Evolutionary conservation across 2,888 invertebrate species (phyloP).

Genomic region (Eugnorisma glareosa): DNA sequence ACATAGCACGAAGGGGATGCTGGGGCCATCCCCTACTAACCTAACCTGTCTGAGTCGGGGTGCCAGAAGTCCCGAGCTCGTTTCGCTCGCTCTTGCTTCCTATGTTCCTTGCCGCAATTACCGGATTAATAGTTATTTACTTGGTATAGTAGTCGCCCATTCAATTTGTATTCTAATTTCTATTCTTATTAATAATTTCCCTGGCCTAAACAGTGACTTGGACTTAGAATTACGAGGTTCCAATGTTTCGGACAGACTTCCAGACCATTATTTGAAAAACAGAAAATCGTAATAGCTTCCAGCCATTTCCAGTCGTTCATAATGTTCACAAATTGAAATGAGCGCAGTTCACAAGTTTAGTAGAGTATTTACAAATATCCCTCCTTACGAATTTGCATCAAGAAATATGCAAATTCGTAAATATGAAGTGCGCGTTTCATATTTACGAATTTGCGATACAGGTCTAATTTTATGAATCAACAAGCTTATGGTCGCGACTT

Average conservation of each 20-base stretch:
- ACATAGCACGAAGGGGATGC: no score
- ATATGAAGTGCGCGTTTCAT: slow-evolving; percentile 12
- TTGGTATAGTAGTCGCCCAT: no score
- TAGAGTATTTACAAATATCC: slow-evolving; percentile 44
- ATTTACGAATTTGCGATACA: not conserved
- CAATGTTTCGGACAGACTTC: not conserved
- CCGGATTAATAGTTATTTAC: no score
- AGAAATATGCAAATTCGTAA: slow-evolving; percentile 35
- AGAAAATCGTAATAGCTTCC: slow-evolving; percentile 10
- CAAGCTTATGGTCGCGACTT: not conserved
- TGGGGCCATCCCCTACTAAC: no score
- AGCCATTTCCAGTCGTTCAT: not conserved
- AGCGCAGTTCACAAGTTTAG: slow-evolving; percentile 15
- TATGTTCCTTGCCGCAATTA: no score
- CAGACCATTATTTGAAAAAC: slow-evolving; percentile 1
- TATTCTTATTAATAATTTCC: no score
- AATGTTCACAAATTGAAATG: slow-evolving; percentile 39
- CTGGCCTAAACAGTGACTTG: not conserved
- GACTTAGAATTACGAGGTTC: not conserved
- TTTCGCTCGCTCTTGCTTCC: no score
- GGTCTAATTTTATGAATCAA: slow-evolving; percentile 4
- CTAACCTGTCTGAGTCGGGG: no score
- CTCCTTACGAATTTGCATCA: slow-evolving; percentile 22
- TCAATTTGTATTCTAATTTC: no score
- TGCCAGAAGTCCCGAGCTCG: no score